Base-by-base conservation (phyloP, 2,888 invertebrate genomes). In the Diadegma fenestrale region DNA sequence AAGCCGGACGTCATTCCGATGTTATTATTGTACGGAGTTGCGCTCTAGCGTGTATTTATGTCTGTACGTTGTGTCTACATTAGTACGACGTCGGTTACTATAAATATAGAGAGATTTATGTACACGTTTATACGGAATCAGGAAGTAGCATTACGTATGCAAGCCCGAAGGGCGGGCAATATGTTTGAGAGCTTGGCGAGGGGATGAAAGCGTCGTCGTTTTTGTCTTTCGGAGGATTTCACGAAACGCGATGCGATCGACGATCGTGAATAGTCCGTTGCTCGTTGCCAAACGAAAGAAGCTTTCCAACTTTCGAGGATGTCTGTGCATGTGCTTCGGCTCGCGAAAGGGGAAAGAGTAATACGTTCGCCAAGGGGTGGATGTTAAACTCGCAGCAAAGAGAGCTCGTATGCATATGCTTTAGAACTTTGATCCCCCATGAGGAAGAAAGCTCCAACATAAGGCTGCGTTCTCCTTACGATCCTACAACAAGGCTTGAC, bases 151-250 rank as follows among this genome's bases (percentile, higher is more conserved):
- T 93, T 93, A 93, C 89, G 89, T 93, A 93, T 92, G 91, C 92
- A 88, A 88, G 85, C n/a, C 63, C 77, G 69, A 69, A 80, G 71
- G 61, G 63, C 68, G 87, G 88, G 88, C 88, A 82, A 90, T 87
- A 88, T 88, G 66, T 85, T 85, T 80, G 76, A 85, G 82, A 79
- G 84, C 63, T 77, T 68, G 19, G 76, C 78, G 80, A 88, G 86
- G 86, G 86, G 89, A 88, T 89, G 89, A 87, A 88, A 89, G 89
- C 90, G 91, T 91, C 92, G 92, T 92, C 93, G 93, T 93, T 89
- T 90, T 92, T 90, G 89, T 88, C 91, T 92, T 92, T 93, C 92
- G 91, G 90, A 83, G 91, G 93, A 93, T 93, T 93, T 92, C 89
- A 90, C 92, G 93, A 91, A 93, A 89, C 87, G 78, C 84, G 85